These are phyloP conservation scores for Dicyrtoma fusca DNA, from an alignment of 2,888 invertebrate genomes.

Conservation along the genomic window DNA sequence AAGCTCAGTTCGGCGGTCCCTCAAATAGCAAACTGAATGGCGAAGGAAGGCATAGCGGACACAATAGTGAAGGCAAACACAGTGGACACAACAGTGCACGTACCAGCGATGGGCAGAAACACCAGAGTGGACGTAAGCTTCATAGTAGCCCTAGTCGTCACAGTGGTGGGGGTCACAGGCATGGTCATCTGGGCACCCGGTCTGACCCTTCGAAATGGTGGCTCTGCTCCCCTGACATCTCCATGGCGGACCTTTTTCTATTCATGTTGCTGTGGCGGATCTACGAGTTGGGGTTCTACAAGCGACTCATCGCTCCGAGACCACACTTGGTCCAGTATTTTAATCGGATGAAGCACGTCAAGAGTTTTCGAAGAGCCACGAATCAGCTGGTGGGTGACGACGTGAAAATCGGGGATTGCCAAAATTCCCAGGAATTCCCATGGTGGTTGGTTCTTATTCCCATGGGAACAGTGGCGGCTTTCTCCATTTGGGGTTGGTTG, in stretches of 20 bases:
- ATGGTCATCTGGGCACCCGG: too few relatives aligned
- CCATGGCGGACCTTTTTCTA: conserved; percentile 9
- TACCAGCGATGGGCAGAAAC: too few relatives aligned
- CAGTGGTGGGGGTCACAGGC: too few relatives aligned
- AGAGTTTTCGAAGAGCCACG: neutral
- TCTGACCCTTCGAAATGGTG: neutral
- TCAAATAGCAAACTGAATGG: too few relatives aligned
- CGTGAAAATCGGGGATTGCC: too few relatives aligned
- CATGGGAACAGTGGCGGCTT: neutral
- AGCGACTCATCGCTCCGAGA: neutral
- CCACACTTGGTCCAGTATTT: neutral
- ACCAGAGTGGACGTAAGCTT: too few relatives aligned
- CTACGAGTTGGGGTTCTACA: neutral
- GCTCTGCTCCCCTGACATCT: conserved; percentile 3
- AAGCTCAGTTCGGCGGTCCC: too few relatives aligned
- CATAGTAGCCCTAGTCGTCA: too few relatives aligned
- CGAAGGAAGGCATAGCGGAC: neutral
- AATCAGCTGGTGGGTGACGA: neutral
- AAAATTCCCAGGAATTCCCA: neutral
- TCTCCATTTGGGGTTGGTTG: neutral
- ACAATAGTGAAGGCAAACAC: too few relatives aligned
- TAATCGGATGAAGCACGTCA: neutral
- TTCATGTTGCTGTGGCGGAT: neutral
- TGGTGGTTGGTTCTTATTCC: conserved; percentile 9
- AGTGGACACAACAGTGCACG: too few relatives aligned